These are phyloP conservation scores for Orthosia gracilis DNA, from an alignment of 2,888 invertebrate genomes.

Conservation along the genomic window DNA sequence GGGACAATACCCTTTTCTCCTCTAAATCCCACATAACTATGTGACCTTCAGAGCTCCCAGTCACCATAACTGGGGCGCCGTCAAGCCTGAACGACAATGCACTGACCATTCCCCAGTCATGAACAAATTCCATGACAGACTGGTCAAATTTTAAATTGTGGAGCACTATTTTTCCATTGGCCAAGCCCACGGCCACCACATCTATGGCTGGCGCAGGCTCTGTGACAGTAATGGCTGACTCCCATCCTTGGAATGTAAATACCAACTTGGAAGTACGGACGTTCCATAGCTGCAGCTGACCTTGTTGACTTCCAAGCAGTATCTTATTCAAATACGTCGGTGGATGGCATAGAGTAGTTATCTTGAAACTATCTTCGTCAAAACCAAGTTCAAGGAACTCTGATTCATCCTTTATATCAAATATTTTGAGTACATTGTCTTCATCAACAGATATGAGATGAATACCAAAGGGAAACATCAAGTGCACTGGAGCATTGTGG, in stretches of 20 bases:
- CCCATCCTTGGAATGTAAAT: constrained; percentile 95
- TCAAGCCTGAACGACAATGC: constrained; percentile 97
- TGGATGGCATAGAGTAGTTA: constrained; percentile 97
- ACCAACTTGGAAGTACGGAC: constrained; percentile 94
- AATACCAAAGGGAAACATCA: constrained; percentile 96
- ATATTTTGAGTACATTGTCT: constrained; percentile 94
- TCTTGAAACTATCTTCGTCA: constrained; percentile 93
- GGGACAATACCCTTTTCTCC: constrained; percentile 94
- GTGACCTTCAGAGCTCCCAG: constrained; percentile 95
- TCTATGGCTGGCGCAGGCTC: constrained; percentile 98
- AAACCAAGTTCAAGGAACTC: constrained; percentile 93
- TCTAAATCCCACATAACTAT: constrained; percentile 98
- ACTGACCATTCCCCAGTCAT: constrained; percentile 98
- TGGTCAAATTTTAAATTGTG: constrained; percentile 97
- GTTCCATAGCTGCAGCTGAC: constrained; percentile 97
- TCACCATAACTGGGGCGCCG: constrained; percentile 96
- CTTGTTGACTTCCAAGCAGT: constrained; percentile 96
- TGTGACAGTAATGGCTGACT: constrained; percentile 93
- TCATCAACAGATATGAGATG: constrained; percentile 97
- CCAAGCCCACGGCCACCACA: constrained; percentile 97
- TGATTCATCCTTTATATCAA: constrained; percentile 95
- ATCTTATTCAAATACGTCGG: constrained; percentile 98
- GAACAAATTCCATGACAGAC: constrained; percentile 95
- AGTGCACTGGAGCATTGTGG: constrained; percentile 93
- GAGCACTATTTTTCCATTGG: constrained; percentile 95